A percentile compares a stretch with the other conserved stretches of the same genome.
Conservation (phyloP, 64 coral and sea anemone genomes). For the Montipora cactus region DNA sequence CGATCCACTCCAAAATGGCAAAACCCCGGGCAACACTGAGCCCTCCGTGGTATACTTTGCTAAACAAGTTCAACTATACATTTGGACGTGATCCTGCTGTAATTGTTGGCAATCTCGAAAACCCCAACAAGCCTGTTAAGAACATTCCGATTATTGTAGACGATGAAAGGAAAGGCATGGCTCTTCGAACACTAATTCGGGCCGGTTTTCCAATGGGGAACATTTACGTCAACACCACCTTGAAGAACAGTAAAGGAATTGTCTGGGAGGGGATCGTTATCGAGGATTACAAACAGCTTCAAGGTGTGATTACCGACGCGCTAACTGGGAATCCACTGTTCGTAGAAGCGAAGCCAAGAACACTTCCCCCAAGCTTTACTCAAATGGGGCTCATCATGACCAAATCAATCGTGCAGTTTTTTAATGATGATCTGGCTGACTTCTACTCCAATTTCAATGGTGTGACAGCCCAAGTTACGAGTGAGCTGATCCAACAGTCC, state of each 20-base stretch:
- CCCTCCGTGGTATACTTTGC: neutral
- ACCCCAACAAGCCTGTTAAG: neutral
- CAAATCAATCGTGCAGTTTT: neutral
- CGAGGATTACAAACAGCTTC: neutral
- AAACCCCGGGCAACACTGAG: neutral
- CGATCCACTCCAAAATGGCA: no score
- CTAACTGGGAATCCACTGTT: neutral
- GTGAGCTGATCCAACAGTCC: neutral
- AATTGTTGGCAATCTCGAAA: neutral
- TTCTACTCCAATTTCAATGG: neutral
- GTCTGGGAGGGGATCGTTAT: neutral
- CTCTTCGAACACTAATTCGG: neutral
- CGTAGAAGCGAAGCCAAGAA: neutral
- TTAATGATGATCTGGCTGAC: neutral
- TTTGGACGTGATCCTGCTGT: neutral
- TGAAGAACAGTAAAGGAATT: neutral
- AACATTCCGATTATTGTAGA: neutral
- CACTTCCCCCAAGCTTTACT: neutral
- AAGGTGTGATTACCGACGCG: neutral
- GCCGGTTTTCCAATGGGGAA: neutral
- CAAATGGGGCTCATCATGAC: neutral
- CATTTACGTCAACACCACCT: neutral
- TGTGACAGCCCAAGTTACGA: neutral
- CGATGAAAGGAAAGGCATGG: neutral
- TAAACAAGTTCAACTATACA: neutral